Percentiles rank a stretch among this genome's conserved stretches.
Conservation (phyloP, 2,797 vertebrate genomes). For the Discoglossus pictus region DNA sequence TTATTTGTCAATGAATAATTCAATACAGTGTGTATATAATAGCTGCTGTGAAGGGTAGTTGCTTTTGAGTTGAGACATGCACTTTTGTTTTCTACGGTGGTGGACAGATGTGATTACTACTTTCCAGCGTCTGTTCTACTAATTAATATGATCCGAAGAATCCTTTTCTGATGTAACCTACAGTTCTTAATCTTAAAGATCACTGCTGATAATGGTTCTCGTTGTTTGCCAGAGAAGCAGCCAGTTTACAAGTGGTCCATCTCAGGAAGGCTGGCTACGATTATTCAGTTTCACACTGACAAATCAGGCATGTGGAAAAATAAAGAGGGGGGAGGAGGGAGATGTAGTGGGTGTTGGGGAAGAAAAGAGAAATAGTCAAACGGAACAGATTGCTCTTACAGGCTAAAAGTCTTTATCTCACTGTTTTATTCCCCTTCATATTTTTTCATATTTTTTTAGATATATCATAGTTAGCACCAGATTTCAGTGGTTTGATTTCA, state of each 20-base stretch:
- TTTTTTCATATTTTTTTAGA: constrained; percentile 3
- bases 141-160: constrained; percentile 28
- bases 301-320: constrained; percentile 47
- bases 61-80: constrained; percentile 8
- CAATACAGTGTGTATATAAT: constrained; percentile 12
- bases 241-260: constrained; percentile 48
- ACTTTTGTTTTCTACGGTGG: background rate
- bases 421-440: too few species aligned
- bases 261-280: constrained; percentile 36
- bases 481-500: constrained; percentile 15
- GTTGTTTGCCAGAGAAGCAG: constrained; percentile 43
- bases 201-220: constrained; percentile 42
- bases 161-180: constrained; percentile 24
- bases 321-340: constrained; percentile 40
- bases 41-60: constrained; percentile 26
- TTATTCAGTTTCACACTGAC: constrained; percentile 50
- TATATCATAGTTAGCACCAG: background rate
- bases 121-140: constrained; percentile 14
- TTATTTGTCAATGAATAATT: constrained; percentile 49
- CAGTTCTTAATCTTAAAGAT: constrained; percentile 26
- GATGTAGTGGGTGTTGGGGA: constrained; percentile 23
- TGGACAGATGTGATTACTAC: constrained; percentile 27
- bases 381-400: constrained; percentile 32
- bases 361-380: constrained; percentile 32
- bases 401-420: constrained; percentile 50